A percentile compares a stretch with the other conserved stretches of the same genome.
Conservation (phyloP, 2,113 vertebrate genomes). For the Sander lucioperca region DNA sequence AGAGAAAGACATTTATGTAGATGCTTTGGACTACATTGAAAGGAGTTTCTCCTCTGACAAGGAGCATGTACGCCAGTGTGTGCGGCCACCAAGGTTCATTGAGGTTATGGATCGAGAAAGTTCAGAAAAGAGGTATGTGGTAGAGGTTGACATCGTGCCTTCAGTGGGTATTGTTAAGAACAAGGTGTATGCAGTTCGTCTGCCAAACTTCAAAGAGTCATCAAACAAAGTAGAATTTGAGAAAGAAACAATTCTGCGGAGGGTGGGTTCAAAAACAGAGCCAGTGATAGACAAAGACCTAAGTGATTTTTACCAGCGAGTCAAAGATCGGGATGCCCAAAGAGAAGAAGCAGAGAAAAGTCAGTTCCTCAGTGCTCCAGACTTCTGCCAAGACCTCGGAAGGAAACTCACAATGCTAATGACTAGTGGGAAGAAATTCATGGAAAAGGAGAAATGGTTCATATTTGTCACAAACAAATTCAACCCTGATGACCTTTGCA, state of each 20-base stretch:
- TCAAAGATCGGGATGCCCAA: slow-evolving; percentile 76
- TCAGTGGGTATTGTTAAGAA: slow-evolving; percentile 69
- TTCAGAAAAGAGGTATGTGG: slow-evolving; percentile 81
- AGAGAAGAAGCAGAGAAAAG: slow-evolving; percentile 83
- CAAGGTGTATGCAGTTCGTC: slow-evolving; percentile 76
- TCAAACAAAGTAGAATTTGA: slow-evolving; percentile 78
- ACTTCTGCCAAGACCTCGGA: slow-evolving; percentile 76
- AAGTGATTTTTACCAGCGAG: slow-evolving; percentile 70
- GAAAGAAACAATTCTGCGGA: slow-evolving; percentile 73
- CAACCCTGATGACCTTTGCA: slow-evolving; percentile 74
- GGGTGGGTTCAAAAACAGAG: slow-evolving; percentile 85
- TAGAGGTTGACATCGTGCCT: slow-evolving; percentile 89
- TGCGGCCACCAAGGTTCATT: slow-evolving; percentile 86
- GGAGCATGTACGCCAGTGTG: slow-evolving; percentile 81
- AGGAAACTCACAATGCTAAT: slow-evolving; percentile 84
- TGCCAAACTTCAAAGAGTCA: slow-evolving; percentile 84
- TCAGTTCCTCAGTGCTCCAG: slow-evolving; percentile 26
- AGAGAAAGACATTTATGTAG: slow-evolving; percentile 79
- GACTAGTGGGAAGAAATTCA: slow-evolving; percentile 84
- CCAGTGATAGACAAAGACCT: slow-evolving; percentile 67
- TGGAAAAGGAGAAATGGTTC: slow-evolving; percentile 84
- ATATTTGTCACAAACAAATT: slow-evolving; percentile 88
- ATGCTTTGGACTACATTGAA: slow-evolving; percentile 84
- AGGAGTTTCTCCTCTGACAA: slow-evolving; percentile 68
- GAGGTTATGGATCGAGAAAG: slow-evolving; percentile 79